Evolutionary conservation across 2,113 vertebrate species (phyloP).

Genomic region (Steatornis caripensis): DNA sequence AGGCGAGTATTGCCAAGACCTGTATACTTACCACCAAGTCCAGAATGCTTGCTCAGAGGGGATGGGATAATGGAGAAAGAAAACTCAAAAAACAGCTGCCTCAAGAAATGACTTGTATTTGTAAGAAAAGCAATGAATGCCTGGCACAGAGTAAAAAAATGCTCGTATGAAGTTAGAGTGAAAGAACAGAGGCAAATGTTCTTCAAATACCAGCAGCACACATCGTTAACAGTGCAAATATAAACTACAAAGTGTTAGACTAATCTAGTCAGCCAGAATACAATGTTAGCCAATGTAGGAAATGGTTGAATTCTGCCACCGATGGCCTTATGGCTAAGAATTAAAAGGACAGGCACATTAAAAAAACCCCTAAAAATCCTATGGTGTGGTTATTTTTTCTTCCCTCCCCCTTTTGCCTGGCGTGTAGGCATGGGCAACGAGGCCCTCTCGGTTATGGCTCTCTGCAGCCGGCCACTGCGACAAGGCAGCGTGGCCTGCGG

Average conservation of each 20-base stretch:
- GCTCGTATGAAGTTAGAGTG: conserved; percentile 69
- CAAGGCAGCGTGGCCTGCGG: conserved; percentile 71
- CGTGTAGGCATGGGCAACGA: conserved; percentile 71
- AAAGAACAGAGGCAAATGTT: conserved; percentile 73
- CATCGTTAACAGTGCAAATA: conserved; percentile 73
- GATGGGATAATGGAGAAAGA: conserved; percentile 69
- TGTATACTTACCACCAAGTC: conserved; percentile 69
- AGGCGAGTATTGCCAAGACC: conserved; percentile 68
- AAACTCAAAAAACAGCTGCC: conserved; percentile 74
- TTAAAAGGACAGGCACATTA: conserved; percentile 73
- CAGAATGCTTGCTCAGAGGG: conserved; percentile 64
- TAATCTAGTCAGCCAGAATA: conserved; percentile 74
- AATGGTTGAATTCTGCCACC: conserved; percentile 70
- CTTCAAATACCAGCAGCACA: conserved; percentile 74
- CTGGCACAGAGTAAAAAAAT: conserved; percentile 75
- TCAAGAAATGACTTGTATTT: conserved; percentile 77
- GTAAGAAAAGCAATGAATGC: conserved; percentile 75
- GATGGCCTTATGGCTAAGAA: conserved; percentile 73
- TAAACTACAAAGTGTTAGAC: conserved; percentile 74
- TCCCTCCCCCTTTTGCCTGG: conserved; percentile 73
- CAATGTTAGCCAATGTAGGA: conserved; percentile 72
- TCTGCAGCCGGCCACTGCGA: conserved; percentile 73
- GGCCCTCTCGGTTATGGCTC: conserved; percentile 74
- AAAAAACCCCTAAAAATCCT: conserved; percentile 68
- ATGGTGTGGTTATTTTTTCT: conserved; percentile 68